Percentiles rank a stretch among this genome's conserved stretches.
Conservation (phyloP, 2,113 vertebrate species). For the Pontoporia blainvillei region DNA sequence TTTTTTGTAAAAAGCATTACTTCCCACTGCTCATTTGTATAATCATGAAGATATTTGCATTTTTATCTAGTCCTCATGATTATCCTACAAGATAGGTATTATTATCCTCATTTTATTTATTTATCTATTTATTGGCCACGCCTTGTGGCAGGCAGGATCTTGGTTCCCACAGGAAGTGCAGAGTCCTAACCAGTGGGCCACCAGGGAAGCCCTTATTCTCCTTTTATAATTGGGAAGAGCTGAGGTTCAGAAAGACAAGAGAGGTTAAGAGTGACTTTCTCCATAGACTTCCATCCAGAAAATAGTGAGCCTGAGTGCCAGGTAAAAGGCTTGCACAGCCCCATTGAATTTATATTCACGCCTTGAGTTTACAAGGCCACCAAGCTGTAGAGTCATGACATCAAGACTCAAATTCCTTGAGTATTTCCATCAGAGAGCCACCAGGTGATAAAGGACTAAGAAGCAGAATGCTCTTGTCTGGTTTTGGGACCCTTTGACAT, state of each 20-base stretch:
- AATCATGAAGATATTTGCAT: background rate
- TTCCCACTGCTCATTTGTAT: background rate
- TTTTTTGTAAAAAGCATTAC: background rate
- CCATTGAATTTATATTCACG: background rate
- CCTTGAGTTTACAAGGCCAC: background rate
- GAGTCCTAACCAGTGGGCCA: background rate
- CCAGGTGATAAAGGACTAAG: background rate
- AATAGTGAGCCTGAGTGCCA: background rate
- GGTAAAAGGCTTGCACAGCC: background rate
- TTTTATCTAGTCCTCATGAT: background rate
- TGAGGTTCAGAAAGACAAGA: background rate
- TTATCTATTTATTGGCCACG: no score
- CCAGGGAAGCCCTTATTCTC: background rate
- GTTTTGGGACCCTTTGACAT: background rate
- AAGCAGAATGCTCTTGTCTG: background rate
- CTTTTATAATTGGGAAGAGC: background rate
- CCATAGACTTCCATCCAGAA: background rate
- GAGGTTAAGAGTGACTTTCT: background rate
- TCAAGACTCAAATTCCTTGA: background rate
- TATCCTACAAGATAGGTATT: background rate
- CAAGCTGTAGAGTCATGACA: background rate
- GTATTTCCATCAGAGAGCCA: background rate
- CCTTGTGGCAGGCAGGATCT: background rate
- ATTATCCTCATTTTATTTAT: background rate
- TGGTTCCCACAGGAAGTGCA: background rate